Conservation (phyloP, 64 coral and sea anemone species). For the Acropora yongei region DNA sequence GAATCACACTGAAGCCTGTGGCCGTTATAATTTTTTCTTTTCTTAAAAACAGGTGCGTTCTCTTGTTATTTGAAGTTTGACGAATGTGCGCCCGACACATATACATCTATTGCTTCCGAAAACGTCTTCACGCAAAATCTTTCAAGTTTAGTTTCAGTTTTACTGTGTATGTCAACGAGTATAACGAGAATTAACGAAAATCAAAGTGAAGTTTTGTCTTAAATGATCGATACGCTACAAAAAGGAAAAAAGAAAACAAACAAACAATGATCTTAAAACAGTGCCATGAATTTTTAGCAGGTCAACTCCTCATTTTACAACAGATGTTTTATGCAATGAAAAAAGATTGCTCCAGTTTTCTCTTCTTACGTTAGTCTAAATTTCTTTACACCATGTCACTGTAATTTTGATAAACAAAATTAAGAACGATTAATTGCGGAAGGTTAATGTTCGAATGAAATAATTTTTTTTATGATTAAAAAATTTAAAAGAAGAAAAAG, state of each 20-base stretch:
- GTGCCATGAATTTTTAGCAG: not conserved
- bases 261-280: not conserved
- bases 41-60: not conserved
- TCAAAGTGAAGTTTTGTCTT: too few species aligned
- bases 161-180: too few species aligned
- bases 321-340: constrained; percentile 24
- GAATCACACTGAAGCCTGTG: too few species aligned
- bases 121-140: too few species aligned
- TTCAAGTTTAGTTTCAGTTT: too few species aligned
- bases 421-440: too few species aligned
- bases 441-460: not conserved
- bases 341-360: not conserved
- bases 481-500: not conserved
- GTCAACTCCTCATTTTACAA: not conserved
- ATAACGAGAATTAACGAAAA: too few species aligned
- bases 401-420: not conserved
- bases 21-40: not conserved
- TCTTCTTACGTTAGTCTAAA: not conserved
- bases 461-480: not conserved
- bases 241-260: not conserved
- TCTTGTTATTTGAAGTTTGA: too few species aligned
- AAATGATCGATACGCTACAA: too few species aligned
- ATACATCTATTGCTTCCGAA: too few species aligned
- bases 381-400: not conserved
- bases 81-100: too few species aligned